These are phyloP conservation scores for Hipparchia semele DNA, from an alignment of 2,888 invertebrate species.

Conservation along the genomic window DNA sequence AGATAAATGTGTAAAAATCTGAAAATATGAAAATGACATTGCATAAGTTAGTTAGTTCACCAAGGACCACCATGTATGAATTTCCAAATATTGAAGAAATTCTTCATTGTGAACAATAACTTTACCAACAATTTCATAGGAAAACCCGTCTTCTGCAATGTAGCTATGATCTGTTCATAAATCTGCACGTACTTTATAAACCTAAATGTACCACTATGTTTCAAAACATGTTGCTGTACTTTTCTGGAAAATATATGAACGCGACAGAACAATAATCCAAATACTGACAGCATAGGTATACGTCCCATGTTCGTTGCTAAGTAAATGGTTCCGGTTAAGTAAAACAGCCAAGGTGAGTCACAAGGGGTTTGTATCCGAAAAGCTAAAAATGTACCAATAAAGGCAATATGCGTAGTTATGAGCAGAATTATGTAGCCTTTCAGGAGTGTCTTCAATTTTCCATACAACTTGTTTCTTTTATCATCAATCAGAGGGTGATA, in stretches of 20 bases:
- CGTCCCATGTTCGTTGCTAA: constrained; percentile 10
- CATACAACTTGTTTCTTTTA: constrained; percentile 2
- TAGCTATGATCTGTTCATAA: not conserved
- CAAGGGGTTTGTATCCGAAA: not conserved
- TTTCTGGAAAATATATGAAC: constrained; percentile 13
- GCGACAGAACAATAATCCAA: constrained; percentile 11
- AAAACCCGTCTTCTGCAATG: constrained; percentile 17
- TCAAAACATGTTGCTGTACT: not conserved
- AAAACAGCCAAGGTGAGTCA: not conserved
- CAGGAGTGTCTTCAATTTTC: not conserved
- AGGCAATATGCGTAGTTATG: not conserved
- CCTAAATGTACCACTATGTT: not conserved
- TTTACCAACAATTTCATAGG: constrained; percentile 13
- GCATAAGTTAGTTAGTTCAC: no score
- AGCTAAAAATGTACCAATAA: not conserved
- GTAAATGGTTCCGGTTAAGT: not conserved
- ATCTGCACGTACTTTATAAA: not conserved
- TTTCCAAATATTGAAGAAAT: no score
- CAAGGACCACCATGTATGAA: no score
- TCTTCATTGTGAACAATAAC: not conserved
- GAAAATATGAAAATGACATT: not conserved
- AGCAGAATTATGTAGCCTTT: not conserved
- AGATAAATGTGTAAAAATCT: not conserved
- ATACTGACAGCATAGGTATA: not conserved
- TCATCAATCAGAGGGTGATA: constrained; percentile 11